Evolutionary conservation across 2,797 vertebrate genomes (phyloP).

Genomic region (Sebastes diaconus): DNA sequence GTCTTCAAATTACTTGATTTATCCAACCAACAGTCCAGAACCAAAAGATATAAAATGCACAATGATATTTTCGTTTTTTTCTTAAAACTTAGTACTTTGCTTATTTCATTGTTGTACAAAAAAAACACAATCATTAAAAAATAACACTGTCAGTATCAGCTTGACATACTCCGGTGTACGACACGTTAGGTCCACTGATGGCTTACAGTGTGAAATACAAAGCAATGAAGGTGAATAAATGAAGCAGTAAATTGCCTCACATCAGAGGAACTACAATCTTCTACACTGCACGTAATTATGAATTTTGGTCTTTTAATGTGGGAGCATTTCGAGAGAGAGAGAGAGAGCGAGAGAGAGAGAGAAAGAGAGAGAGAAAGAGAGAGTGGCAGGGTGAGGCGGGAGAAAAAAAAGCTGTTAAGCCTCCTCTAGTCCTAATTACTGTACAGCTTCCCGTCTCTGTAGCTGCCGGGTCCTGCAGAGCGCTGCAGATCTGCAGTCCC

Average conservation of each 20-base stretch:
- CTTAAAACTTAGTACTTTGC: neutral
- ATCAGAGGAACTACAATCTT: conserved; percentile 45
- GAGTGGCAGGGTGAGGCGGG: neutral
- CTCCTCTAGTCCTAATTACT: conserved; percentile 63
- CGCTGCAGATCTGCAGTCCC: conserved; percentile 13
- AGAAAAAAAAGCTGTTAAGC: conserved; percentile 25
- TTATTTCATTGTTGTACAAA: neutral
- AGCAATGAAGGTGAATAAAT: conserved; percentile 64
- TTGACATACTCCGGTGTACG: conserved; percentile 5
- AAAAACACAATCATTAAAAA: conserved; percentile 23
- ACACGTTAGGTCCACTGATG: conserved; percentile 28
- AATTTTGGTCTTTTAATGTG: conserved; percentile 61
- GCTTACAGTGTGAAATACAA: conserved; percentile 35
- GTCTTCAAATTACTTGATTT: neutral
- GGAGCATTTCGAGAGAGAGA: conserved; percentile 32
- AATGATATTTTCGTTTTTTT: no score
- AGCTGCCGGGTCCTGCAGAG: conserved; percentile 42
- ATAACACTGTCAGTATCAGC: conserved; percentile 6
- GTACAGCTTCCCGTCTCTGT: conserved; percentile 63
- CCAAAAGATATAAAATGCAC: neutral
- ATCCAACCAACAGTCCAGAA: neutral
- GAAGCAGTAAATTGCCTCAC: conserved; percentile 61
- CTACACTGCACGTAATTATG: conserved; percentile 61
- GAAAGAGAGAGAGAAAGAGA: neutral
- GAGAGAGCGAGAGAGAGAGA: neutral